Base-by-base conservation (phyloP, 92 coral and sea anemone genomes). In the Epizoanthus stellaris region DNA sequence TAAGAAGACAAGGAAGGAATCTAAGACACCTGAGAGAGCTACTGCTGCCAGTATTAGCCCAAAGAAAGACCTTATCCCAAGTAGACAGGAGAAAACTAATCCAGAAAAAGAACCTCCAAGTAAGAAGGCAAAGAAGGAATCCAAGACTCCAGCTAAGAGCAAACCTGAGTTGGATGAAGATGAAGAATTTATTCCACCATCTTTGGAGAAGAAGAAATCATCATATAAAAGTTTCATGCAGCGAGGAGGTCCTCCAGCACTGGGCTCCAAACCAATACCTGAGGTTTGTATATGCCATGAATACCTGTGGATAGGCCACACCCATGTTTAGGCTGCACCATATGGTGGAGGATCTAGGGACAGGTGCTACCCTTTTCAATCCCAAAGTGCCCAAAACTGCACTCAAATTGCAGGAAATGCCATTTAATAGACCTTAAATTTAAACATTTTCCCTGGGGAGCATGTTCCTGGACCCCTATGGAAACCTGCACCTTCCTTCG, bases 191-290 rank as follows among this genome's bases (percentile, higher is more conserved):
- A 87, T 81, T 75, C 98, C 98, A 19, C 84, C 98, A 5, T 95
- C 98, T 21, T 84, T 95, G 49, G 98, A 95, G 73, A 92, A 92
- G 86, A 92, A 87, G 84, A 90, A 86, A 30, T 94, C 98, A 4
- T 84, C 91, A 7, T 95, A 92, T 57, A 88, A 90, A 19, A 94
- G 90, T 82, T 96, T 92, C 74, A 92, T 96, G 98, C 77, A 87
- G 81, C 76, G 98, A 54, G 98, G 91, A 76, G 98, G 98, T 11
- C 98, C 98, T 0, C 69, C 85, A 34, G 95, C 96, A 0, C 67
- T 96, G 34, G 98, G 98, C 21, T 85, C 98, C 8, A 96, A 93
- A 82, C 87, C 89, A 13, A 91, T 96, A 61, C 98, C 98, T 1
- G 91, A 92, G 98, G 98, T 92, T 34, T 4, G 68, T 30, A 40